phyloP scores from a whole-genome alignment of 2,797 vertebrate genomes.

The Arnoldichthys spilopterus region DNA sequence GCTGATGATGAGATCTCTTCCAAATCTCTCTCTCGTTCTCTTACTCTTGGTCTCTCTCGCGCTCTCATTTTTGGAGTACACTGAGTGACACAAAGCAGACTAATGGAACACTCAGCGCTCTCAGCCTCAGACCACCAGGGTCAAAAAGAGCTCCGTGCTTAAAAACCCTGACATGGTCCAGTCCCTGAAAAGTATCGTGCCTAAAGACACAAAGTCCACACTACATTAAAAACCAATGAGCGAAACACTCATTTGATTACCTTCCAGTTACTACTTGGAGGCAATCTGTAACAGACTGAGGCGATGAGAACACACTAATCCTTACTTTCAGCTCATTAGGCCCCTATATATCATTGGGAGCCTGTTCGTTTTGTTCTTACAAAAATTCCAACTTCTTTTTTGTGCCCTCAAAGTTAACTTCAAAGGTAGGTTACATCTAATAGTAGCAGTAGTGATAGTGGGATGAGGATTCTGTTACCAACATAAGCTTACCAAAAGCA shows the following conservation, averaged over 20 bases:
- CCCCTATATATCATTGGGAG: neutral
- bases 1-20: conserved; percentile 61
- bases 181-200: conserved; percentile 23
- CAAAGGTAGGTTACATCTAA: no score
- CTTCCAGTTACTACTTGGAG: conserved; percentile 36
- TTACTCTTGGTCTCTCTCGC: conserved; percentile 19
- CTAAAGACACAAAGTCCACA: conserved; percentile 48
- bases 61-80: conserved; percentile 42
- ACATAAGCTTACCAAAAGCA: no score
- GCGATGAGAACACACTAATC: conserved; percentile 10
- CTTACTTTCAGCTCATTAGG: neutral
- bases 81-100: conserved; percentile 58
- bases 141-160: conserved; percentile 51
- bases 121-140: conserved; percentile 70
- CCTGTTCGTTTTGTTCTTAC: neutral
- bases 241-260: conserved; percentile 32
- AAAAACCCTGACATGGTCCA: conserved; percentile 23
- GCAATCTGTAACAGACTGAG: conserved; percentile 8
- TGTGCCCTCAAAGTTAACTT: no score
- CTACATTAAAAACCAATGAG: conserved; percentile 36
- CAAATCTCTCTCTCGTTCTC: conserved; percentile 20
- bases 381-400: no score
- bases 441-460: no score
- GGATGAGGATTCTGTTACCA: no score
- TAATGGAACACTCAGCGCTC: conserved; percentile 71